Conservation (phyloP, 2,797 vertebrate species). For the Takifugu ocellatus region DNA sequence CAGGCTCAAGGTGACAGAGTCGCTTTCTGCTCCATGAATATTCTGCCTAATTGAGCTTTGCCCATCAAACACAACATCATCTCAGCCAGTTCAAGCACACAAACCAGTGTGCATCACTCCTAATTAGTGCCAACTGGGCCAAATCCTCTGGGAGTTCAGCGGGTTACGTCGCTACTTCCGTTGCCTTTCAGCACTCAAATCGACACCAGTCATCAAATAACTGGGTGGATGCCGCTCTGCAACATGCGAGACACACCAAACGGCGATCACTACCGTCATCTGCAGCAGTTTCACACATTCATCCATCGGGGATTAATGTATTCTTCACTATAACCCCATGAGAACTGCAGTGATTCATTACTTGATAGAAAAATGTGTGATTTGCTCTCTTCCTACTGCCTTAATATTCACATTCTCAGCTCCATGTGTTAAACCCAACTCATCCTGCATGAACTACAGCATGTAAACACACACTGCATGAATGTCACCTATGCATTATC, state of each 20-base stretch:
- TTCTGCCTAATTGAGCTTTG: constrained; percentile 34
- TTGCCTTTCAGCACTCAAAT: neutral
- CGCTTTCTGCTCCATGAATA: constrained; percentile 32
- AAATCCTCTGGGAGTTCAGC: constrained; percentile 5
- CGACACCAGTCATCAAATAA: constrained; percentile 4
- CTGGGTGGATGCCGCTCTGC: neutral
- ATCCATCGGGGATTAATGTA: neutral
- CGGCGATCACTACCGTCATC: neutral
- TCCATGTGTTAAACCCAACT: too few relatives aligned
- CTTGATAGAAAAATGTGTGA: neutral
- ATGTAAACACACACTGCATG: too few relatives aligned
- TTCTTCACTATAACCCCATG: too few relatives aligned
- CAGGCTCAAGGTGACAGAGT: constrained; percentile 46
- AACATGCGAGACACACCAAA: neutral
- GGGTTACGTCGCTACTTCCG: neutral
- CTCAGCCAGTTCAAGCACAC: neutral
- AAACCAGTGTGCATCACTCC: constrained; percentile 20
- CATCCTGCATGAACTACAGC: too few relatives aligned
- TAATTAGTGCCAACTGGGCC: constrained; percentile 32
- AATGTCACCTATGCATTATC: too few relatives aligned
- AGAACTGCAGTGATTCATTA: neutral
- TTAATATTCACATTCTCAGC: too few relatives aligned
- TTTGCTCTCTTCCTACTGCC: neutral
- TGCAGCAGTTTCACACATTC: constrained; percentile 1
- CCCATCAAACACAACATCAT: constrained; percentile 22